Conservation (phyloP, 1,140 invertebrate species). For the Aphis craccivora region DNA sequence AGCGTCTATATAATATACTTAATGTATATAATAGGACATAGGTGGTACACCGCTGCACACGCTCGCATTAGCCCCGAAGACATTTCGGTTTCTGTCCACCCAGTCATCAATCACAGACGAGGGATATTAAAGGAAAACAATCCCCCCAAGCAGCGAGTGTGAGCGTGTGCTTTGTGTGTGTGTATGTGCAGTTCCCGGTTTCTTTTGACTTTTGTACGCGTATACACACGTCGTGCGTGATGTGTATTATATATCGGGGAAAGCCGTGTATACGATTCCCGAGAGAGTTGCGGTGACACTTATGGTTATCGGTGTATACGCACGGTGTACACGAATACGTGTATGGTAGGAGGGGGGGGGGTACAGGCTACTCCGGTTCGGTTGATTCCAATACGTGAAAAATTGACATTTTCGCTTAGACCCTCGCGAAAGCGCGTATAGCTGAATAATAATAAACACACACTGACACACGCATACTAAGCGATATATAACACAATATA, state of each 20-base stretch:
- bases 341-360: not conserved
- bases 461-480: not conserved
- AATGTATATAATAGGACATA: constrained; percentile 12
- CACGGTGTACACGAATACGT: not conserved
- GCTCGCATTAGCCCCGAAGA: not conserved
- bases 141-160: constrained; percentile 17
- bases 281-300: constrained; percentile 29
- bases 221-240: not conserved
- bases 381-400: constrained; percentile 4
- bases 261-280: constrained; percentile 33
- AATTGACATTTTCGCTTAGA: constrained; percentile 13
- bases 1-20: constrained; percentile 8
- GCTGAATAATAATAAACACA: not conserved
- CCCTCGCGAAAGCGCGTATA: not conserved
- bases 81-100: constrained; percentile 51
- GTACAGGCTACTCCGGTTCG: not conserved
- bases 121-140: constrained; percentile 47
- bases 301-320: constrained; percentile 40
- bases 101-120: constrained; percentile 52
- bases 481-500: not conserved
- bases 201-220: constrained; percentile 40
- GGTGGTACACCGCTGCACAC: constrained; percentile 11
- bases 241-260: not conserved
- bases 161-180: not conserved
- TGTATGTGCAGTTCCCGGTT: not conserved